phyloP scores from a whole-genome alignment of 2,888 invertebrate genomes.

The Sycophila texana region DNA sequence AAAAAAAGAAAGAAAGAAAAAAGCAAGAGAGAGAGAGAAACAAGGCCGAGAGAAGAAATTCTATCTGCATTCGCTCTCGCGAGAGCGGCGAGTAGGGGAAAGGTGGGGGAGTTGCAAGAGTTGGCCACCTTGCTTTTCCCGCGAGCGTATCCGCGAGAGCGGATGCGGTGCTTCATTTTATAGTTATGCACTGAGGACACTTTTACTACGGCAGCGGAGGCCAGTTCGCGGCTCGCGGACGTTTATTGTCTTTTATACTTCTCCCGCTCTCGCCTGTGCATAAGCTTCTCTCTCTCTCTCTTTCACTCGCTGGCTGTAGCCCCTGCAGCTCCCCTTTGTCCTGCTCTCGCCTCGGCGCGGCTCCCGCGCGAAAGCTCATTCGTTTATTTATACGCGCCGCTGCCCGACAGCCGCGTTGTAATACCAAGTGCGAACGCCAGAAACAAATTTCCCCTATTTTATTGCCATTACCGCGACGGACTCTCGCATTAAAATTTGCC shows the following conservation, averaged over 20 bases:
- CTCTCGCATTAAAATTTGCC: constrained; percentile 55
- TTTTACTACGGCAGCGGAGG: constrained; percentile 67
- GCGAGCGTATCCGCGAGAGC: constrained; percentile 16
- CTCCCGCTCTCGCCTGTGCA: constrained; percentile 7
- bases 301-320: too few relatives aligned
- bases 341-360: neutral
- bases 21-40: neutral
- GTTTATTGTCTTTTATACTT: constrained; percentile 66
- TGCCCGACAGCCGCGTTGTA: constrained; percentile 32
- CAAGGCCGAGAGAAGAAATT: constrained; percentile 17
- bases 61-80: constrained; percentile 46
- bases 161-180: constrained; percentile 67
- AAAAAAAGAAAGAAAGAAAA: neutral
- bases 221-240: constrained; percentile 61
- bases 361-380: constrained; percentile 59
- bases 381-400: constrained; percentile 62
- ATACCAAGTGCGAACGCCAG: constrained; percentile 45
- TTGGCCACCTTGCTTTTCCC: constrained; percentile 42
- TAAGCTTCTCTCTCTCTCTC: constrained; percentile 38
- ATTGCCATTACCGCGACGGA: constrained; percentile 45
- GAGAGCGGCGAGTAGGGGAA: neutral
- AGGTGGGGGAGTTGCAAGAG: neutral
- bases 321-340: neutral
- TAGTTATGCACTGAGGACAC: constrained; percentile 71
- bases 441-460: constrained; percentile 54